Base-by-base conservation (phyloP, 2,888 invertebrate species). In the Rhingia campestris region DNA sequence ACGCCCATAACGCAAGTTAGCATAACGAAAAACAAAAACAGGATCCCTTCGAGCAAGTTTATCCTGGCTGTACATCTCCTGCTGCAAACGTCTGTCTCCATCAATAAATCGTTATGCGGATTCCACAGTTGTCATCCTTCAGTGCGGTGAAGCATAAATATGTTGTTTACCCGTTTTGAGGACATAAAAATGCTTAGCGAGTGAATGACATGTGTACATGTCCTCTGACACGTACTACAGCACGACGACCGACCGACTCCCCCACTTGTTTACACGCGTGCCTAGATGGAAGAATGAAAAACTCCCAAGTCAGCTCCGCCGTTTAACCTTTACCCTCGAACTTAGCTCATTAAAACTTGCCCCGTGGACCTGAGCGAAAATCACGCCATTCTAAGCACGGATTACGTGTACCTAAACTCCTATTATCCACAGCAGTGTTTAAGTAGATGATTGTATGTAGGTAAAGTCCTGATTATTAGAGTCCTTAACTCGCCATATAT, bases 21-120 rank as follows among this genome's bases (percentile, higher is more conserved):
- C 12, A 9, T 6, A n/a, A 37, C n/a, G 30, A 30, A 0, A 58
- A 47, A 47, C 35, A 43, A 56, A 22, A 22, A n/a, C 0, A 59
- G 6, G 3, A 59, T 70, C 45, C 61, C 73, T 63, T 45, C 64
- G 33, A 56, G 75, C 59, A 58, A 51, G 61, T 72, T 61, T 61
- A 61, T 51, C 59, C 22, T 22, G 22, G 22, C 51, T 9, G n/a
- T 22, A 7, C 10, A 14, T 22, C 22, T 22, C 2, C 12, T 7
- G 2, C 2, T n/a, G 35, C 14, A 45, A 32, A 43, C n/a, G 51
- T 47, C 59, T 61, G 67, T 76, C 75, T 69, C 67, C 75, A 75
- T 76, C 75, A 76, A 76, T 76, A 76, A 67, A 67, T 76, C 75
- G 67, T 76, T 76, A 76, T 76, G 67, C 75, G 67, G 59, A 76